Base-by-base conservation (phyloP, 92 coral and sea anemone species). In the Galaxea fascicularis region DNA sequence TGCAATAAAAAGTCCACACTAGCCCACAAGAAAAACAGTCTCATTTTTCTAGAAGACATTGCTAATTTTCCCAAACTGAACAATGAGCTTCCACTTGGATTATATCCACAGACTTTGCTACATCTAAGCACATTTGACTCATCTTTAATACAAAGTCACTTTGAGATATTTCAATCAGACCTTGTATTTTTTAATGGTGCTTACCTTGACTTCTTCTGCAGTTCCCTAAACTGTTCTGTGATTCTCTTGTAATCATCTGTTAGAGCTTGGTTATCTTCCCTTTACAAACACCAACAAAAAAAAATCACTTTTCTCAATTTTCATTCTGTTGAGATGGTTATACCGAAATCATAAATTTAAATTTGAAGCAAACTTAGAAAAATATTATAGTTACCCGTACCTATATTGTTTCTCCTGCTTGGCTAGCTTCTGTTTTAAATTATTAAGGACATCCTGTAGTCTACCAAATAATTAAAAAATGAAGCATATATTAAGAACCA, bases 201-300 rank as follows among this genome's bases (percentile, higher is more conserved):
- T 81, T 70, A 97, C 99, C 99, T 89, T 52, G 93, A 97, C 77
- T 97, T 97, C 87, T 97, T 97, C 80, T 97, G 99, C 15, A 97
- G 86, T 78, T 97, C 99, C 76, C 97, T 89, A 73, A 92, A 94
- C 85, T 97, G 99, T 73, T 97, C 99, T 79, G 99, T 97, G 31
- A 97, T 97, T 76, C 99, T 88, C 69, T 97, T 95, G 82, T 97
- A 97, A 74, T 97, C 99, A 72, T 97, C 99, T 68, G 98, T 97
- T 8, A 97, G 90, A 24, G 69, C 88, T 73, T 97, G 99, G 64
- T 97, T 97, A 65, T 97, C 99, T 54, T 97, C 99, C 63, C 99
- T 97, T 47, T 17, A 21, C 16, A 59, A 57, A 24, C 12, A 28
- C 24, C 45, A 63, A 26, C n/a, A 51, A 51, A 18, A 10, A 29